A percentile compares a stretch with the other conserved stretches of the same genome.
These are phyloP conservation scores for Orussus abietinus DNA, from an alignment of 1,140 invertebrate genomes.

Conservation along the genomic window DNA sequence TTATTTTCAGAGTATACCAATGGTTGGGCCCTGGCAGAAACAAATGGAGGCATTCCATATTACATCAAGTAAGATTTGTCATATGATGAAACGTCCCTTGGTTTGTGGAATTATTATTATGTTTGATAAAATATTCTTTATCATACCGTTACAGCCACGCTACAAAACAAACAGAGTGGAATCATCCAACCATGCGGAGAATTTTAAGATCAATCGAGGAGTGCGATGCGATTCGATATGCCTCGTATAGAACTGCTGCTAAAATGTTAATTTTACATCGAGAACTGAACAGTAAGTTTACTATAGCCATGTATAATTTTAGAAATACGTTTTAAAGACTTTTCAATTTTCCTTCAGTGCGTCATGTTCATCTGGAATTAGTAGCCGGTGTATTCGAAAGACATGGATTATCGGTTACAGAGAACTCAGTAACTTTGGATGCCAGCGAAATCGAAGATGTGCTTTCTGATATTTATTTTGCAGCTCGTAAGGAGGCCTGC, in stretches of 20 bases:
- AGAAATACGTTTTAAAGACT: constrained; percentile 9
- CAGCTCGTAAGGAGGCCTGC: constrained; percentile 51
- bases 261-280: constrained; percentile 68
- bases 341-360: constrained; percentile 48
- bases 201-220: constrained; percentile 48
- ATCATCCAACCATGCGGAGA: constrained; percentile 35
- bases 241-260: constrained; percentile 73
- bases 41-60: too few relatives aligned
- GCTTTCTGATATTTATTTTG: constrained; percentile 56
- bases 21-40: too few relatives aligned
- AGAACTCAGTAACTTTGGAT: constrained; percentile 51
- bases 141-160: too few relatives aligned
- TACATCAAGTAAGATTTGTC: too few relatives aligned
- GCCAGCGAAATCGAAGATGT: constrained; percentile 54
- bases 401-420: constrained; percentile 53
- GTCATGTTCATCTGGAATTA: constrained; percentile 52
- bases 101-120: too few relatives aligned
- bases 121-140: too few relatives aligned
- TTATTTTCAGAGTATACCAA: too few relatives aligned
- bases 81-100: too few relatives aligned
- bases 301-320: constrained; percentile 11
- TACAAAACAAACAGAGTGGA: too few relatives aligned
- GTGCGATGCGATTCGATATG: constrained; percentile 69
- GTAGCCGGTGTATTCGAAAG: constrained; percentile 56
- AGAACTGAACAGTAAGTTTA: constrained; percentile 53